Percentiles rank a stretch among this genome's conserved stretches.
These are phyloP conservation scores for Papilio protenor DNA, from an alignment of 2,888 invertebrate species.

Conservation along the genomic window DNA sequence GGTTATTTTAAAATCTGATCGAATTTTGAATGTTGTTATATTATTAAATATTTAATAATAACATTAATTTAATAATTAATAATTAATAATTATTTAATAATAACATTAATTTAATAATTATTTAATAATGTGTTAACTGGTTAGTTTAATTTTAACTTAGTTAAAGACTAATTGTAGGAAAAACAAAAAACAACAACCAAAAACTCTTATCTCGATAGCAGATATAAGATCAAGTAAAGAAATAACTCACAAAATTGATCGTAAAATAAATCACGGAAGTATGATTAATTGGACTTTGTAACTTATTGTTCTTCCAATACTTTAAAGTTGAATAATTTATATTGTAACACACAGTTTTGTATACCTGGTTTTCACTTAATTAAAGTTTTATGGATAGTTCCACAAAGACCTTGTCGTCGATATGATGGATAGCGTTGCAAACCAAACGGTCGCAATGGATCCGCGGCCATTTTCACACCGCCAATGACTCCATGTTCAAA, in stretches of 20 bases:
- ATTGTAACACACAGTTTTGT: constrained; percentile 14
- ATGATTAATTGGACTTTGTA: constrained; percentile 8
- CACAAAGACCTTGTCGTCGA: constrained; percentile 53
- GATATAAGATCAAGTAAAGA: too few relatives aligned
- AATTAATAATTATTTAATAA: too few relatives aligned
- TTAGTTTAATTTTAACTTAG: too few relatives aligned
- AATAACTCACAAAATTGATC: not conserved
- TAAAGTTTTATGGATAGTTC: constrained; percentile 64
- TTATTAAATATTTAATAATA: too few relatives aligned
- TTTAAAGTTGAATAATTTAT: constrained; percentile 10
- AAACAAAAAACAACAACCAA: too few relatives aligned
- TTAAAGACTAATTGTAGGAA: too few relatives aligned
- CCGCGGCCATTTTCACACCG: constrained; percentile 39
- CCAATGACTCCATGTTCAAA: constrained; percentile 41
- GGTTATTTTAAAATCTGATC: too few relatives aligned
- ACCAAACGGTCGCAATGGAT: constrained; percentile 24
- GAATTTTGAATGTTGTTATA: too few relatives aligned
- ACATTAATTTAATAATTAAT: too few relatives aligned
- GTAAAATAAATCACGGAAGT: not conserved
- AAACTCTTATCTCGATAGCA: too few relatives aligned
- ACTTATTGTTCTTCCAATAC: not conserved
- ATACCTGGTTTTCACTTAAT: constrained; percentile 53
- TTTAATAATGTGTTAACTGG: too few relatives aligned
- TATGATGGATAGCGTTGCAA: constrained; percentile 51
- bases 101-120: too few relatives aligned